Evolutionary conservation across 2,113 vertebrate species (phyloP).

Genomic region (Dromiciops gliroides): DNA sequence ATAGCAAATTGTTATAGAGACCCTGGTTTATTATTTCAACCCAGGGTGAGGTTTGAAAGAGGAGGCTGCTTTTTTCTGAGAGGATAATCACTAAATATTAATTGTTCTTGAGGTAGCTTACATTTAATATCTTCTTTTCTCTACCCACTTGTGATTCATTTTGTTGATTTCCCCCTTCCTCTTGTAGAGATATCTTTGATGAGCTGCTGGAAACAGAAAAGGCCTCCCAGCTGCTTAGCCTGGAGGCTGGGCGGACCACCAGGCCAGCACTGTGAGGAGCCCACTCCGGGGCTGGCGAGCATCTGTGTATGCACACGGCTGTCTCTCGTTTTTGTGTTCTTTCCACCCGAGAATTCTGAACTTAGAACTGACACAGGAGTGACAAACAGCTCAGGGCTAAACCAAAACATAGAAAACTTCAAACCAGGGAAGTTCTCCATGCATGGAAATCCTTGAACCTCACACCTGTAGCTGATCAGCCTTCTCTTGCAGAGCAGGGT

Average conservation of each 20-base stretch:
- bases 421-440: slow-evolving; percentile 72
- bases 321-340: slow-evolving; percentile 39
- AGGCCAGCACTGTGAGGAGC: slow-evolving; percentile 82
- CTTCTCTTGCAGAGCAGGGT: slow-evolving; percentile 71
- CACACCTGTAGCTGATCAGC: slow-evolving; percentile 67
- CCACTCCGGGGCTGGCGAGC: slow-evolving; percentile 41
- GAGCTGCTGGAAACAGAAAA: slow-evolving; percentile 95
- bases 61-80: slow-evolving; percentile 34
- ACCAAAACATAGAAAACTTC: slow-evolving; percentile 75
- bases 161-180: slow-evolving; percentile 38
- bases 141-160: neutral
- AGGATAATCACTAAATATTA: slow-evolving; percentile 3
- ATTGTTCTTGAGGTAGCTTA: neutral
- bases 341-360: slow-evolving; percentile 76
- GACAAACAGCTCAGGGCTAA: slow-evolving; percentile 86
- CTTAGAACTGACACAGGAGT: slow-evolving; percentile 79
- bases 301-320: slow-evolving; percentile 5
- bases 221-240: slow-evolving; percentile 80
- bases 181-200: slow-evolving; percentile 93
- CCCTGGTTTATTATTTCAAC: neutral
- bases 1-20: neutral
- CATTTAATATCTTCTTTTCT: slow-evolving; percentile 22
- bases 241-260: slow-evolving; percentile 81
- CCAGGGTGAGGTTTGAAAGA: slow-evolving; percentile 23
- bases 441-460: slow-evolving; percentile 78